Evolutionary conservation across 2,113 vertebrate genomes (phyloP).

Genomic region (Columba livia): DNA sequence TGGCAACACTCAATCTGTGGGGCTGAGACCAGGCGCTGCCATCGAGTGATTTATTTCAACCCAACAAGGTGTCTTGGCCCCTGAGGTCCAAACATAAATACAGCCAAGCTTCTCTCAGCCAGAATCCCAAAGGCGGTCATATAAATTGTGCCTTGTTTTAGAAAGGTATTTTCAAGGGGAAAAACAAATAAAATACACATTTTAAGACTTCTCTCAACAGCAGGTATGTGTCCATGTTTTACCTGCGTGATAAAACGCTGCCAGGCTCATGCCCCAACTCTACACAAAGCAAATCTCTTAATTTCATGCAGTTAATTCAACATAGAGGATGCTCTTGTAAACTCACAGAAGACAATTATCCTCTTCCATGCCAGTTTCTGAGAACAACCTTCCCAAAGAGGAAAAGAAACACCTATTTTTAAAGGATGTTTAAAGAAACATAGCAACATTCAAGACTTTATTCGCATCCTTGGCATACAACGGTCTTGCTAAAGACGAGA

Average conservation of each 20-base stretch:
- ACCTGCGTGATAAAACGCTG: background rate
- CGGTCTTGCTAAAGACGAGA: background rate
- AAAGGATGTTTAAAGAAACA: background rate
- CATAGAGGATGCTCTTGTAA: rapidly evolving
- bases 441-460: rapidly evolving
- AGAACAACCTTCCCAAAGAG: background rate
- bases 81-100: background rate
- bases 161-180: background rate
- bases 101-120: background rate
- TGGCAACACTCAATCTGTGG: background rate
- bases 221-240: background rate
- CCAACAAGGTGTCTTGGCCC: background rate
- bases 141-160: background rate
- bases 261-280: background rate
- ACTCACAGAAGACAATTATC: background rate
- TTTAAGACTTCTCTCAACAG: background rate
- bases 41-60: background rate
- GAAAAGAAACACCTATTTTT: rapidly evolving
- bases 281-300: background rate
- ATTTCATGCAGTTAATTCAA: background rate
- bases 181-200: background rate
- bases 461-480: background rate
- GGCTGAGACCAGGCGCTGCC: background rate
- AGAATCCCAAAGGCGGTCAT: background rate
- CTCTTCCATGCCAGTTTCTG: background rate